Base-by-base conservation (phyloP, 1,140 invertebrate genomes). In the Drosophila trapezifrons region DNA sequence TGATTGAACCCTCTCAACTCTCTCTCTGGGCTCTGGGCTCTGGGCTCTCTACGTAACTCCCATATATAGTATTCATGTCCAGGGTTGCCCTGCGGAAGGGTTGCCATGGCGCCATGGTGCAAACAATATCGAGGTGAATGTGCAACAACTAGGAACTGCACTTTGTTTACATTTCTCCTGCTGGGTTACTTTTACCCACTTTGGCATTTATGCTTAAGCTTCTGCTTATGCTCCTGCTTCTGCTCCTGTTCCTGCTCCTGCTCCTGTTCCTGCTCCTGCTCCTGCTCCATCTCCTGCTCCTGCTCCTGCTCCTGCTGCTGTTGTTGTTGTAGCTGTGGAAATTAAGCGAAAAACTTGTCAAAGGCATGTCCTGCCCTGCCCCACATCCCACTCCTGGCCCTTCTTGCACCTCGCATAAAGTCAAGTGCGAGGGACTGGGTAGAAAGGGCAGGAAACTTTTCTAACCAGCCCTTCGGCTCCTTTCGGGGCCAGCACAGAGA, bases 121-220 rank as follows among this genome's bases (percentile, higher is more conserved):
- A 67, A 84, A 78, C 73, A 78, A 69, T 59, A 55, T 40, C 15
- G 40, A 73, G 40, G 69, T 47, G 73, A 60, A 64, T 57, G 56
- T 58, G 74, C 73, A 78, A 71, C 75, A 65, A 46, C 71, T 51
- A 56, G 52, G 40, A 55, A 51, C 56, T 78, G 75, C 64, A 82
- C 46, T 82, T 82, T 83, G 80, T 83, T 83, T 83, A 82, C 80
- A 74, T 71, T 84, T 69, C 49, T 57, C 77, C 72, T 75, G 79
- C 62, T 76, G 67, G 62, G 75, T 78, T 69, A 70, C 63, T 75
- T 67, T 69, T 69, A 40, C 78, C 79, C 78, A 73, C 70, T 67
- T 79, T 70, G 77, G 76, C 77, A 80, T 84, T 84, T 80, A 85
- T 84, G 80, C 76, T 83, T 62, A 71, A 66, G 80, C 72, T 83